Conservation (phyloP, 2,797 vertebrate species). For the Gambusia yucatana region DNA sequence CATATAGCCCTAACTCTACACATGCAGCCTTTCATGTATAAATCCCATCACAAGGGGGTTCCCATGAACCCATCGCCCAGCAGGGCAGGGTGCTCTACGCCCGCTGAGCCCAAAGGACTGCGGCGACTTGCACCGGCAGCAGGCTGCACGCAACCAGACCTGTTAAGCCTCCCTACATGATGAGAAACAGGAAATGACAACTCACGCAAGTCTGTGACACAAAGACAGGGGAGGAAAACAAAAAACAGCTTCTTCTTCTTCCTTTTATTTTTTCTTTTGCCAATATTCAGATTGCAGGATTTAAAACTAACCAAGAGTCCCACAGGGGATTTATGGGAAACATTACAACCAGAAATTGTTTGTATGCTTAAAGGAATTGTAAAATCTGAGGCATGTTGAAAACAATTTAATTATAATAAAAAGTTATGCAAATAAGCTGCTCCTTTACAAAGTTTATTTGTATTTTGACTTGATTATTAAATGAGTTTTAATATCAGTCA, state of each 20-base stretch:
- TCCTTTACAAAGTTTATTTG: not conserved
- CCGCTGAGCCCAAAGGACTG: not conserved
- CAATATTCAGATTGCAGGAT: not conserved
- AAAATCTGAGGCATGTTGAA: not conserved
- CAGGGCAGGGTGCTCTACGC: not conserved
- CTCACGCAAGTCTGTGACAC: conserved; percentile 14
- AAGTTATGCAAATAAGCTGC: not conserved
- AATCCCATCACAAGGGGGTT: conserved; percentile 28
- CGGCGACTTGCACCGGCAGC: not conserved
- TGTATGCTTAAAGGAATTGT: not conserved
- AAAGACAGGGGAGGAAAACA: not conserved
- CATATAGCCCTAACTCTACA: conserved; percentile 6
- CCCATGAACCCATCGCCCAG: conserved; percentile 16
- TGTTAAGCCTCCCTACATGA: conserved; percentile 37
- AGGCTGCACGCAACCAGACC: conserved; percentile 25
- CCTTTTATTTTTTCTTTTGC: not conserved
- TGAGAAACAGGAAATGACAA: not conserved
- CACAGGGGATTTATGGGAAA: not conserved
- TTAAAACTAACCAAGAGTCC: not conserved
- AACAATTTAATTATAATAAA: not conserved
- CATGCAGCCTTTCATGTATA: conserved; percentile 13
- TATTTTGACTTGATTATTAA: not conserved
- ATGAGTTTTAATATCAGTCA: not conserved
- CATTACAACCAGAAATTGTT: not conserved
- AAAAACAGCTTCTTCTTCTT: not conserved